Conservation (phyloP, 1,140 invertebrate species). For the Ceratosolen solmsi region DNA sequence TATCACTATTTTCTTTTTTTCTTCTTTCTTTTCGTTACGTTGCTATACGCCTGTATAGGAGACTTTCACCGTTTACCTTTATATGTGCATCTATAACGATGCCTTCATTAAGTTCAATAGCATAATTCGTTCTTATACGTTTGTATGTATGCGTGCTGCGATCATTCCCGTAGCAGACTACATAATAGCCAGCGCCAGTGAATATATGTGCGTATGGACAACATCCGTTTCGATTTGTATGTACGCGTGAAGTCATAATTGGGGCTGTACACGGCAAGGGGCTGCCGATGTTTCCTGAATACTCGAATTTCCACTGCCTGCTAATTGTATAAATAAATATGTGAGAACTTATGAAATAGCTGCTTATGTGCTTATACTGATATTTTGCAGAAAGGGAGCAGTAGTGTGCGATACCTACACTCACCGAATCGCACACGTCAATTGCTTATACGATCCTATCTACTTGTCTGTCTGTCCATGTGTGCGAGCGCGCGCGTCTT, state of each 20-base stretch:
- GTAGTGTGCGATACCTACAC: neutral
- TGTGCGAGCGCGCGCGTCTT: neutral
- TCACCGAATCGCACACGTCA: neutral
- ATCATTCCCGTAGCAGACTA: neutral
- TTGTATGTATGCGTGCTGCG: neutral
- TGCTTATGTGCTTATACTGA: no score
- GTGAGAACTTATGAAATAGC: neutral
- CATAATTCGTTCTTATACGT: neutral
- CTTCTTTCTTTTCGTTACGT: neutral
- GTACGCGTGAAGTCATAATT: slow-evolving; percentile 13
- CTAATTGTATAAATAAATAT: slow-evolving; percentile 27
- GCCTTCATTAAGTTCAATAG: slow-evolving; percentile 23
- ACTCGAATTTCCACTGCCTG: slow-evolving; percentile 7
- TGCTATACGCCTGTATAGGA: neutral
- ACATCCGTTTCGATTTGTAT: slow-evolving; percentile 23
- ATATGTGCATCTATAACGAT: neutral
- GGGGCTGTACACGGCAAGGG: neutral
- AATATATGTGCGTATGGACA: slow-evolving; percentile 19
- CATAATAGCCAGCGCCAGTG: neutral
- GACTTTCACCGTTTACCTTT: slow-evolving; percentile 28
- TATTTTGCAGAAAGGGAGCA: no score
- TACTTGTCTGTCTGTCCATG: no score
- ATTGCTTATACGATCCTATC: neutral
- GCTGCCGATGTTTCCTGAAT: neutral
- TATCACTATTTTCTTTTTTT: neutral